Evolutionary conservation across 1,140 invertebrate species (phyloP), one percentile per base, ranked within the genome.

Genomic region (Drosophila virilis): DNA sequence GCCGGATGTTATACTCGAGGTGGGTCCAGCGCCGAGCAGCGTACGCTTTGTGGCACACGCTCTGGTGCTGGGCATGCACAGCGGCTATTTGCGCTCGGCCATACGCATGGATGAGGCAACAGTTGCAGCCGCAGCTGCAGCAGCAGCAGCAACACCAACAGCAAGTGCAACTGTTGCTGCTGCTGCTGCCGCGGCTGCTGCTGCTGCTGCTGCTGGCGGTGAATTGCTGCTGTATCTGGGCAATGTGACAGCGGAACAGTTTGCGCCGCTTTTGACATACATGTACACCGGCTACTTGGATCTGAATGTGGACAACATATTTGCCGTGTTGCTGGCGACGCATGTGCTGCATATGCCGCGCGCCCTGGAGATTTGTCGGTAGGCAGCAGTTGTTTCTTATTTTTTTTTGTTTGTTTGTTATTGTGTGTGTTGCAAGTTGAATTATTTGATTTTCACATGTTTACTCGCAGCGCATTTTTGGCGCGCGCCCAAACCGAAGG

Each of bases 281-380:
- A 96, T 96, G 95, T 96, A 96, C 92, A 96, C 96, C 2, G 96
- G 96, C 1, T 95, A 94, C 54, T 90, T 96, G 60, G 95, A 96
- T 74, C 92, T 96, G 17, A 96, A 94, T 33, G 91, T 95, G 15
- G 94, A 94, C 32, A 96, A 96, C 90, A 95, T 96, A 52, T 96
- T 96, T 92, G 95, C 94, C 66, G 95, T 96, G 8, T 86, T 96
- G 3, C 86, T 96, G 55, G 96, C 95, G 1, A 96, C 95, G 6
- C 96, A 96, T 91, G 92, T 96, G 43, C 91, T 96, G 15, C 96
- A 96, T 80, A 96, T 96, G 95, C 95, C 96, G 0, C 92, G 95
- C 2, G 96, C 96, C 0, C 74, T 96, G 43, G 95, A 96, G 52
- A 93, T 96, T 64, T 96, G 96, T 88, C 88, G 91, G 91, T 92